Percentiles rank a stretch among this genome's conserved stretches.
Conservation (phyloP, 2,113 vertebrate species). For the Dicrurus megarhynchus region DNA sequence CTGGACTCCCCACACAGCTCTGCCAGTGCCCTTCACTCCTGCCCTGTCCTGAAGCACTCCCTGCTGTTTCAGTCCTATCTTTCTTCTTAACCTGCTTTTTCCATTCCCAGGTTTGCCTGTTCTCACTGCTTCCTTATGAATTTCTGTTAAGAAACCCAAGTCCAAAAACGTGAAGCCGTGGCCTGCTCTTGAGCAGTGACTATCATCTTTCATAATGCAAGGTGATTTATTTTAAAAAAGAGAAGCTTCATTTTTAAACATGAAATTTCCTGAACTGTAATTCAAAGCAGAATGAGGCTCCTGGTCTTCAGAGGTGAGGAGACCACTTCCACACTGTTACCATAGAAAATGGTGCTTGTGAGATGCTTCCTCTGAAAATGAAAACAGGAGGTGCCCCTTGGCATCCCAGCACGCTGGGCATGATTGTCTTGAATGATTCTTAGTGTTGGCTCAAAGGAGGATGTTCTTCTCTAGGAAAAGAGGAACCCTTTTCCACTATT, state of each 20-base stretch:
- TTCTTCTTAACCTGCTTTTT: neutral
- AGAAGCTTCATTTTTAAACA: neutral
- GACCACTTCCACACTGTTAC: neutral
- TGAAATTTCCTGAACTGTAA: neutral
- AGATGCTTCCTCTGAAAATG: neutral
- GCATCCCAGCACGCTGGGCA: neutral
- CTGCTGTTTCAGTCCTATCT: neutral
- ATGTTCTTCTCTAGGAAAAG: neutral
- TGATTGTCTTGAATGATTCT: neutral
- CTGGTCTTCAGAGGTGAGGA: neutral
- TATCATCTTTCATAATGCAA: neutral
- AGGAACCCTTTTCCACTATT: neutral
- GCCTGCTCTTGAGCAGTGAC: neutral
- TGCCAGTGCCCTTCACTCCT: neutral
- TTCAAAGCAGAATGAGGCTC: neutral
- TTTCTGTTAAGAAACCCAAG: neutral
- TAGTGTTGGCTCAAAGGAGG: neutral
- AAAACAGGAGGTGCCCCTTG: neutral
- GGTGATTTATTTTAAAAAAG: neutral
- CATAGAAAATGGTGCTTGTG: neutral
- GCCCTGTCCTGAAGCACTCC: neutral
- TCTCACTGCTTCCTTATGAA: neutral
- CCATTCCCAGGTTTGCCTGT: neutral
- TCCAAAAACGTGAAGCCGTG: neutral
- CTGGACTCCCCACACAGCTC: neutral